phyloP scores from a whole-genome alignment of 2,113 vertebrate species.

The Stercorarius parasiticus region DNA sequence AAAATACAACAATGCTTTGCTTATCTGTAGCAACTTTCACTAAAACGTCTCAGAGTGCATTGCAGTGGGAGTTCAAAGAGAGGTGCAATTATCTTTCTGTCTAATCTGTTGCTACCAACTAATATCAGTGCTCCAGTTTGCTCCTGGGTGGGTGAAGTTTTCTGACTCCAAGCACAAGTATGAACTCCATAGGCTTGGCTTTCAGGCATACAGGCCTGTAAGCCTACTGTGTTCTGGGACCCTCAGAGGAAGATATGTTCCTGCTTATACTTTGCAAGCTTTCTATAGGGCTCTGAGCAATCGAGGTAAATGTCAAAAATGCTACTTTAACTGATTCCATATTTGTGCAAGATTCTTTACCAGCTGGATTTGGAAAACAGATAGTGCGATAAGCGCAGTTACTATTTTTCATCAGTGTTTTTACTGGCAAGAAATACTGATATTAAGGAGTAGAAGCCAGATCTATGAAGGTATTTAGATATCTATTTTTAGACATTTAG shows the following conservation, averaged over 20 bases:
- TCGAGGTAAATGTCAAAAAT: background rate
- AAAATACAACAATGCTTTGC: background rate
- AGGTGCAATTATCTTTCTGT: background rate
- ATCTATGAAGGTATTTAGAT: background rate
- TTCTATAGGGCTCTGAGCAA: background rate
- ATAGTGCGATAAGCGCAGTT: background rate
- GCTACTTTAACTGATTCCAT: background rate
- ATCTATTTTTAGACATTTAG: background rate
- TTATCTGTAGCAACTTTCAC: background rate
- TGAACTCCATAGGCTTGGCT: background rate
- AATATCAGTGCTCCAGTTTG: background rate
- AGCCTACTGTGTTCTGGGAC: background rate
- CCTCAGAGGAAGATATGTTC: background rate
- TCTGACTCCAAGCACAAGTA: background rate
- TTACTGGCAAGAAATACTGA: background rate
- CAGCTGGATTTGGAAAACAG: background rate
- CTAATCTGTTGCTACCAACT: background rate
- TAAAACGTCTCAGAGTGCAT: background rate
- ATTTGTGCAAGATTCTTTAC: background rate
- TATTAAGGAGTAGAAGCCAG: background rate
- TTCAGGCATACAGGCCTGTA: background rate
- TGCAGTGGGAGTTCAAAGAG: background rate
- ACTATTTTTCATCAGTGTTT: background rate
- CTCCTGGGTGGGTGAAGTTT: background rate
- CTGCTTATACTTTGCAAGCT: background rate